These are phyloP conservation scores for Beris chalybata DNA, from an alignment of 2,888 invertebrate genomes.

Conservation along the genomic window DNA sequence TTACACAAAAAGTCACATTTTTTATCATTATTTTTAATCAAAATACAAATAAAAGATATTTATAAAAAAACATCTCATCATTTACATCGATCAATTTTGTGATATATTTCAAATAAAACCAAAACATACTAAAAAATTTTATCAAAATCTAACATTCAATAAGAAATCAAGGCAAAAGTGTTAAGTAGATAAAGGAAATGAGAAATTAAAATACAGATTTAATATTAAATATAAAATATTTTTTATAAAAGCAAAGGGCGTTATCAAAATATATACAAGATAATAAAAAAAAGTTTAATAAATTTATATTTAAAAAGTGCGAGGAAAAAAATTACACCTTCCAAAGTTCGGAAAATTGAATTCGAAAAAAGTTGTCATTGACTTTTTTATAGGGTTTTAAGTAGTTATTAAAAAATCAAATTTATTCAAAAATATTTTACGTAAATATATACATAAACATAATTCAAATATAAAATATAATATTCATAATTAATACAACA, in stretches of 20 bases:
- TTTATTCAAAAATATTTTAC: constrained; percentile 15
- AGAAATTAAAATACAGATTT: not conserved
- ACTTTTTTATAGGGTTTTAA: not conserved
- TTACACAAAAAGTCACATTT: constrained; percentile 8
- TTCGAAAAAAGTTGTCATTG: constrained; percentile 1
- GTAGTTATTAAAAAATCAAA: constrained; percentile 27
- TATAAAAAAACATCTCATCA: constrained; percentile 25
- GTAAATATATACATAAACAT: not conserved
- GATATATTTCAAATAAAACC: constrained; percentile 37
- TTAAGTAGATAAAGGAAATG: constrained; percentile 10
- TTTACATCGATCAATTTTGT: constrained; percentile 42
- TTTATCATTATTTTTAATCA: not conserved
- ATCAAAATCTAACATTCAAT: constrained; percentile 17
- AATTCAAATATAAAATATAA: constrained; percentile 9
- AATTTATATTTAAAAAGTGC: not conserved
- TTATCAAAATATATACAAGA: constrained; percentile 1
- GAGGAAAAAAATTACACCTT: constrained; percentile 17
- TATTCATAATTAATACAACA: not conserved
- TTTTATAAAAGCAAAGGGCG: constrained; percentile 2
- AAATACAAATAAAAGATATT: constrained; percentile 6
- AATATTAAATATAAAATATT: constrained; percentile 1
- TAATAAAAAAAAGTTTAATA: constrained; percentile 1
- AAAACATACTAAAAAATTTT: constrained; percentile 23
- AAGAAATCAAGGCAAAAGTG: constrained; percentile 28
- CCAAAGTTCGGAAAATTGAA: constrained; percentile 13